Evolutionary conservation across 2,113 vertebrate species (phyloP).

Genomic region (Campylomormyrus tamandua): DNA sequence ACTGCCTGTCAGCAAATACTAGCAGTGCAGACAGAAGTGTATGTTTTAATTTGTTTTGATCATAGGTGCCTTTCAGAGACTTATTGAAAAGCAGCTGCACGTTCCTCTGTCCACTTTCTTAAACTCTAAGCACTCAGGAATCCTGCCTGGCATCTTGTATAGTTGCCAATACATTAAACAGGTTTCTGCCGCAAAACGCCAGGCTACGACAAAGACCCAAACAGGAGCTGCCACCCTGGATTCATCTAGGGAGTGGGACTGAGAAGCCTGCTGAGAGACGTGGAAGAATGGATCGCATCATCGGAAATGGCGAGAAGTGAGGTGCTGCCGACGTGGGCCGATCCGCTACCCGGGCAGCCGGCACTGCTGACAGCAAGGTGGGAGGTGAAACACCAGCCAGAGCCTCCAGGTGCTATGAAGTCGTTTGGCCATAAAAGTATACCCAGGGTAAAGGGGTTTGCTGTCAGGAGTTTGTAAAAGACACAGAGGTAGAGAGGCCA

Average conservation of each 20-base stretch:
- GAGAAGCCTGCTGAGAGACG: background rate
- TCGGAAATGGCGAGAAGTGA: background rate
- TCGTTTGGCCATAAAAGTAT: background rate
- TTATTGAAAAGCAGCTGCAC: background rate
- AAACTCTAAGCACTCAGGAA: background rate
- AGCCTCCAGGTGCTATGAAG: conserved; percentile 19
- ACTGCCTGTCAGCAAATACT: background rate
- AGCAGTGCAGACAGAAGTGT: no score
- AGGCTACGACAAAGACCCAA: background rate
- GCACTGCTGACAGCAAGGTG: background rate
- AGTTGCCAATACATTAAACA: background rate
- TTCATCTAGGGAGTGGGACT: background rate
- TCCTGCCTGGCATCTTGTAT: background rate
- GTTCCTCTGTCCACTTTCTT: background rate
- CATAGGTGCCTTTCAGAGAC: background rate
- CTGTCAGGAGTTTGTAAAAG: background rate
- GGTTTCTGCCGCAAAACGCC: background rate
- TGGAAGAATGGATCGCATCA: background rate
- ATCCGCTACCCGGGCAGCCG: background rate
- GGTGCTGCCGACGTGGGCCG: background rate
- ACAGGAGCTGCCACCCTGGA: background rate
- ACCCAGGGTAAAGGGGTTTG: background rate
- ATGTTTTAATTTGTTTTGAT: background rate
- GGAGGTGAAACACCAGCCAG: background rate
- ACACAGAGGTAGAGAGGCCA: background rate